Percentiles rank a stretch among this genome's conserved stretches.
phyloP scores from a whole-genome alignment of 64 coral and sea anemone species.

The Stichodactyla helianthus region DNA sequence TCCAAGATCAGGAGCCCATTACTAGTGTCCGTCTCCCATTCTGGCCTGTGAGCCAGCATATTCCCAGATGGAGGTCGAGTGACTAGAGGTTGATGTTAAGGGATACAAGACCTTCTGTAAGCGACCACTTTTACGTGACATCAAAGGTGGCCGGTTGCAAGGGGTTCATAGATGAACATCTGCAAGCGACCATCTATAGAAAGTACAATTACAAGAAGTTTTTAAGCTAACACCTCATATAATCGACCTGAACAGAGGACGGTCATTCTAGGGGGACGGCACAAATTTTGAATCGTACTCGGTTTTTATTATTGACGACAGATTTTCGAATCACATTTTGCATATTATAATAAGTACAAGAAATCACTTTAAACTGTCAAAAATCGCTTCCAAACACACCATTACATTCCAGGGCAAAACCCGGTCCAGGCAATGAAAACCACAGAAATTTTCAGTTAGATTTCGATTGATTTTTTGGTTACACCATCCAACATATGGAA shows the following conservation, averaged over 20 bases:
- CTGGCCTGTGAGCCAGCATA: too few species aligned
- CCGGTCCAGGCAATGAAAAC: neutral
- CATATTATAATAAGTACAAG: neutral
- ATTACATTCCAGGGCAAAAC: neutral
- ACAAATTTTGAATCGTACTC: neutral
- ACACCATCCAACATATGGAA: slow-evolving; percentile 3
- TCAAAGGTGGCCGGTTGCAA: neutral
- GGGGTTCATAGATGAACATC: neutral
- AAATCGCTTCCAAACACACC: neutral
- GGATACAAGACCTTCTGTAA: neutral
- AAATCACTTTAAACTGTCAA: neutral
- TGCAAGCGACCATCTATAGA: neutral
- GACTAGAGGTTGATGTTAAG: too few species aligned
- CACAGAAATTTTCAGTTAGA: neutral
- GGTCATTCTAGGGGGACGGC: neutral
- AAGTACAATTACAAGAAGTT: neutral
- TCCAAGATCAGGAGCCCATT: too few species aligned
- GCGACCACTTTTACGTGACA: neutral
- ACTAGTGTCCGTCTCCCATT: too few species aligned
- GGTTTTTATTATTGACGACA: neutral
- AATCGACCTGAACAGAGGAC: neutral
- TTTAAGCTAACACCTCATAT: neutral
- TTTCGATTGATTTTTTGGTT: neutral
- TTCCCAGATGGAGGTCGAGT: too few species aligned
- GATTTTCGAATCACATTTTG: neutral